Conservation (phyloP, 2,113 vertebrate species). For the Campylomormyrus numenius region DNA sequence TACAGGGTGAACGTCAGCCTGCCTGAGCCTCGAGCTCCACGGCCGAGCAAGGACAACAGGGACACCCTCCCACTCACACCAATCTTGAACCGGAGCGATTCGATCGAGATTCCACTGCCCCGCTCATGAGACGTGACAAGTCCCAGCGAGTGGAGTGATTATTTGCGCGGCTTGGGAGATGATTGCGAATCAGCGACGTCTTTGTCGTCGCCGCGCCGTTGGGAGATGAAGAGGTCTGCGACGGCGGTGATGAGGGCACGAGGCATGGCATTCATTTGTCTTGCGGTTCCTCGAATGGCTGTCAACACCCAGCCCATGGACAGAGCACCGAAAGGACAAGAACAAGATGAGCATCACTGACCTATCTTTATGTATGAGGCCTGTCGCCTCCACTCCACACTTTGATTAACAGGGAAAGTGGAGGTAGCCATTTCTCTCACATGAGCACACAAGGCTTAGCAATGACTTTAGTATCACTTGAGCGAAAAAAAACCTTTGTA, state of each 20-base stretch:
- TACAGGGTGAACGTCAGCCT: not conserved
- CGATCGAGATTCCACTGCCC: not conserved
- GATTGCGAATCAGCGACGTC: slow-evolving; percentile 19
- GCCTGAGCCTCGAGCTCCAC: not conserved
- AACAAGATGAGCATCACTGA: slow-evolving; percentile 26
- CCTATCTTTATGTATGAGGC: slow-evolving; percentile 47
- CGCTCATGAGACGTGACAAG: not conserved
- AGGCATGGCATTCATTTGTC: slow-evolving; percentile 30
- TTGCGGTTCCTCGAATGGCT: slow-evolving; percentile 30
- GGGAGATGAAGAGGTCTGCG: slow-evolving; percentile 30
- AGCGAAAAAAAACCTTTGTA: slow-evolving; percentile 47
- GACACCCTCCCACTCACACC: slow-evolving; percentile 16
- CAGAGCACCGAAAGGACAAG: slow-evolving; percentile 17
- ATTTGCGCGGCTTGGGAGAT: slow-evolving; percentile 14
- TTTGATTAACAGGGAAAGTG: slow-evolving; percentile 43
- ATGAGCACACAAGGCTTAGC: slow-evolving; percentile 23
- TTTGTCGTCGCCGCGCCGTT: slow-evolving; percentile 9
- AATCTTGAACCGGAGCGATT: not conserved
- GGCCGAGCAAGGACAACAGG: not conserved
- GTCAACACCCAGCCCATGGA: slow-evolving; percentile 23
- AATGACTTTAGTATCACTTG: slow-evolving; percentile 58
- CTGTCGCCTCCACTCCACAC: slow-evolving; percentile 27
- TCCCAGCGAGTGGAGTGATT: slow-evolving; percentile 22
- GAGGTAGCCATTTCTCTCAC: slow-evolving; percentile 35
- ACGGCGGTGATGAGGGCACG: slow-evolving; percentile 15